These are phyloP conservation scores for Mythimna pallens DNA, from an alignment of 2,888 invertebrate species.

Conservation along the genomic window DNA sequence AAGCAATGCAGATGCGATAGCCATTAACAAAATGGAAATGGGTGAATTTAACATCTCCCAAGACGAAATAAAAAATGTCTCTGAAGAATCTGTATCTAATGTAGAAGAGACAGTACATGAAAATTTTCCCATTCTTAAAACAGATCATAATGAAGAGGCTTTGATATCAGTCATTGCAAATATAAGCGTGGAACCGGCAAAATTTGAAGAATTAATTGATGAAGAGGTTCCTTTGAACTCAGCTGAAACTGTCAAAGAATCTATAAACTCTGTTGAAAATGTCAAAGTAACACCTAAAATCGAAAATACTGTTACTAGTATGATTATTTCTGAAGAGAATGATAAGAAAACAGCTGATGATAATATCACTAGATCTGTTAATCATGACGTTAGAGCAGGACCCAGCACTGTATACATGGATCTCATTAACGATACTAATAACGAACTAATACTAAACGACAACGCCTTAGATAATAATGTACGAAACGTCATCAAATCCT, in stretches of 20 bases:
- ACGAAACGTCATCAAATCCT: slow-evolving; percentile 69
- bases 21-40: slow-evolving; percentile 19
- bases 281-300: slow-evolving; percentile 9
- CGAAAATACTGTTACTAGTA: slow-evolving; percentile 2
- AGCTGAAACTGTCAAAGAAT: slow-evolving; percentile 14
- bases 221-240: slow-evolving; percentile 1
- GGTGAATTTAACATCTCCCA: slow-evolving; percentile 1
- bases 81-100: slow-evolving; percentile 28
- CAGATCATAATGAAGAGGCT: slow-evolving; percentile 27
- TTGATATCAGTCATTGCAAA: slow-evolving; percentile 42
- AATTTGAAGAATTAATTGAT: slow-evolving; percentile 33
- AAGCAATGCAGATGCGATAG: slow-evolving; percentile 15
- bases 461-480: slow-evolving; percentile 65
- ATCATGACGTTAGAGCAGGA: slow-evolving; percentile 59
- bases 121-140: slow-evolving; percentile 7
- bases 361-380: slow-evolving; percentile 68
- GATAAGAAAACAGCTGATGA: slow-evolving; percentile 49
- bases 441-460: slow-evolving; percentile 70
- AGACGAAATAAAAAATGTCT: slow-evolving; percentile 7
- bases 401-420: slow-evolving; percentile 82
- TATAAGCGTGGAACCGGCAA: slow-evolving; percentile 19
- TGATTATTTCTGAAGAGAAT: slow-evolving; percentile 41
- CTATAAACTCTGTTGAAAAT: not conserved
- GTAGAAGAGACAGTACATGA: slow-evolving; percentile 25
- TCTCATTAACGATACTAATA: slow-evolving; percentile 81